A percentile compares a stretch with the other conserved stretches of the same genome.
Conservation (phyloP, 2,113 vertebrate species). For the Electrona antarctica region DNA sequence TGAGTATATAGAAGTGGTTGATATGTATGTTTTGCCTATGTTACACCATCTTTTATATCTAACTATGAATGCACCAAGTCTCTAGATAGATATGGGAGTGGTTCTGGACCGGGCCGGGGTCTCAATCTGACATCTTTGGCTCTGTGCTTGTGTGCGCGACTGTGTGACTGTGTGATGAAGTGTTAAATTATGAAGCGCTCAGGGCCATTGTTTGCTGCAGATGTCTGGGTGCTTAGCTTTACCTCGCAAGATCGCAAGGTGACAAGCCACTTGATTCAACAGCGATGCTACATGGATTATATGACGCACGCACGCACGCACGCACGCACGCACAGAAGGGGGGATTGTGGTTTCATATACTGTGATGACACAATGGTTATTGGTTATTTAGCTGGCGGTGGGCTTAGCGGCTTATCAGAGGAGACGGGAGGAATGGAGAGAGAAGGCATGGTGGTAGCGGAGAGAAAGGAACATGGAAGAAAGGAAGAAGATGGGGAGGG, state of each 20-base stretch:
- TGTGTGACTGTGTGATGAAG: constrained; percentile 39
- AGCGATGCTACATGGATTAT: constrained; percentile 38
- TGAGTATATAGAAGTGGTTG: no score
- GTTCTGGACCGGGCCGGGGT: no score
- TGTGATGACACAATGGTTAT: constrained; percentile 42
- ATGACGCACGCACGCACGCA: constrained; percentile 15
- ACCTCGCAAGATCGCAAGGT: constrained; percentile 41
- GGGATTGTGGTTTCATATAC: constrained; percentile 47
- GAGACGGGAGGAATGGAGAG: background rate
- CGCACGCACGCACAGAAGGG: background rate
- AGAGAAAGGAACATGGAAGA: background rate
- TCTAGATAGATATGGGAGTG: no score
- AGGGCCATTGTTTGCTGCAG: constrained; percentile 54
- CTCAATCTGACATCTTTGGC: no score
- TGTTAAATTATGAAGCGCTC: constrained; percentile 63
- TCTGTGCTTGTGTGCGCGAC: constrained; percentile 13
- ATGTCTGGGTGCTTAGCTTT: constrained; percentile 54
- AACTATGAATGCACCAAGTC: no score
- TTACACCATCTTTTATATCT: no score
- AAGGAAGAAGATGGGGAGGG: background rate
- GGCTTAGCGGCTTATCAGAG: constrained; percentile 18
- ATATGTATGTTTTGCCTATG: constrained; percentile 42
- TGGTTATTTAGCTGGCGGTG: constrained; percentile 39
- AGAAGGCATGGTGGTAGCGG: constrained; percentile 16
- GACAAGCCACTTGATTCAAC: constrained; percentile 40